A percentile compares a stretch with the other conserved stretches of the same genome.
Evolutionary conservation across 2,113 vertebrate genomes (phyloP).

Genomic region (Ramphastos sulfuratus): DNA sequence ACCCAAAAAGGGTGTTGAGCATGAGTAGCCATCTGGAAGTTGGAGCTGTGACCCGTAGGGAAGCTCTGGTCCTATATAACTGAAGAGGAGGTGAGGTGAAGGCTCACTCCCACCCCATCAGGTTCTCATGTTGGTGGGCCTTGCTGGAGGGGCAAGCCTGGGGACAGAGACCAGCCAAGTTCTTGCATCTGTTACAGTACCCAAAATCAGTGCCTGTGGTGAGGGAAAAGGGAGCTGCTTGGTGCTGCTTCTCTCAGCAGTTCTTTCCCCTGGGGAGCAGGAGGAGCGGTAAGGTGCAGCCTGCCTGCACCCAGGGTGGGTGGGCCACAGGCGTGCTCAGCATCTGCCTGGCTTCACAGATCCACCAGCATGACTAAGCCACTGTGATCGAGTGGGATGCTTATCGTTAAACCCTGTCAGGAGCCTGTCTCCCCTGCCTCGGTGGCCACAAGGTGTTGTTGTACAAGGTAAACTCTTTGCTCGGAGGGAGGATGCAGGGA

Average conservation of each 20-base stretch:
- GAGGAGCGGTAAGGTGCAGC: neutral
- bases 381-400: neutral
- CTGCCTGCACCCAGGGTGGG: neutral
- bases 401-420: neutral
- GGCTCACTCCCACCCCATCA: neutral
- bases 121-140: neutral
- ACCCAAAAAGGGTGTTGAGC: rapidly evolving
- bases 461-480: neutral
- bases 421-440: neutral
- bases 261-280: neutral
- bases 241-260: rapidly evolving
- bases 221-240: neutral
- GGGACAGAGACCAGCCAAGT: neutral
- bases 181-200: rapidly evolving
- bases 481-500: neutral
- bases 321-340: neutral
- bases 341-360: neutral
- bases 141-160: neutral
- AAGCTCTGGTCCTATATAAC: neutral
- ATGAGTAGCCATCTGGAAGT: neutral
- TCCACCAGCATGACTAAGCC: neutral
- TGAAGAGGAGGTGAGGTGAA: neutral
- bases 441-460: neutral
- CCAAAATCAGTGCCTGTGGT: neutral
- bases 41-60: neutral